Conservation (phyloP, 2,888 invertebrate species). For the Labia minor region DNA sequence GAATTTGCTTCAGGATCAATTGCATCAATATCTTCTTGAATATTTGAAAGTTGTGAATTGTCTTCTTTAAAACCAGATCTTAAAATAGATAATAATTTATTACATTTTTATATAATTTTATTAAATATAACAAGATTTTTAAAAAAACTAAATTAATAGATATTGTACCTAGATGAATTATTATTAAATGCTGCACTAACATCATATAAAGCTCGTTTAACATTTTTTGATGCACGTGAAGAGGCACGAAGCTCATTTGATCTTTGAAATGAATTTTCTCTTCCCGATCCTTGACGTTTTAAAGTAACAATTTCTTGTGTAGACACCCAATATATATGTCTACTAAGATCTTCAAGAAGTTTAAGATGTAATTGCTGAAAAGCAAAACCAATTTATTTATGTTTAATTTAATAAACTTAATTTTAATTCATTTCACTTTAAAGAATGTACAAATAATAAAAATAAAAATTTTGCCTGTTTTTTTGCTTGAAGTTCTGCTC, state of each 20-base stretch:
- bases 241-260: slow-evolving; percentile 47
- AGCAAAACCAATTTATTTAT: slow-evolving; percentile 22
- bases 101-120: too few species aligned
- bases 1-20: slow-evolving; percentile 50
- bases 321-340: slow-evolving; percentile 57
- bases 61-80: not conserved
- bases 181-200: slow-evolving; percentile 33
- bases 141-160: not conserved
- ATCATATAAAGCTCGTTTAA: slow-evolving; percentile 45
- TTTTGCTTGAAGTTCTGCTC: slow-evolving; percentile 58
- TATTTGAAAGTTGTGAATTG: slow-evolving; percentile 35
- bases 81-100: not conserved
- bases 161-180: slow-evolving; percentile 19
- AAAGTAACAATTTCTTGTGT: slow-evolving; percentile 42
- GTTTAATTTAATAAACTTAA: not conserved
- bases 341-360: slow-evolving; percentile 57
- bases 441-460: not conserved
- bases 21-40: slow-evolving; percentile 48
- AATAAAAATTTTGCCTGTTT: too few species aligned
- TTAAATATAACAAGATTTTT: too few species aligned
- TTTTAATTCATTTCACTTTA: too few species aligned
- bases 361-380: slow-evolving; percentile 54
- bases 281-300: slow-evolving; percentile 50
- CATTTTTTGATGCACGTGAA: slow-evolving; percentile 42
- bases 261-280: slow-evolving; percentile 46